Base-by-base conservation (phyloP, 2,797 vertebrate genomes). In the Telmatherina bonti region DNA sequence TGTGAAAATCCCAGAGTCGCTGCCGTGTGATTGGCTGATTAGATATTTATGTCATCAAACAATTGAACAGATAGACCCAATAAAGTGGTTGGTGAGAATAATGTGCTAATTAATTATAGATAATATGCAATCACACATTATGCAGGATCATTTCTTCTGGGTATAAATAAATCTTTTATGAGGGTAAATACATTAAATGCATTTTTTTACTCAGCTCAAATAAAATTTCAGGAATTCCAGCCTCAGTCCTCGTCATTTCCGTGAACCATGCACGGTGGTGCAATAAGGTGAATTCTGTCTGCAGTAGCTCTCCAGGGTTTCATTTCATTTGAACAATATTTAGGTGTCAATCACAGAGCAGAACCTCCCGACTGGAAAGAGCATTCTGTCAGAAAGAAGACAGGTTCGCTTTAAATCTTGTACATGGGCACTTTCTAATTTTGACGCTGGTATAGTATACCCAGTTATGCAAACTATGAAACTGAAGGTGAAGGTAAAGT, bases 251-350 rank as follows among this genome's bases (percentile, higher is more conserved):
- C 20, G 30, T 70, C 76, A 62, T 60, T 53, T 55, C 36, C 35
- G 16, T 18, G 31, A 5, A 9, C 57, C 61, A 69, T 85, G 77
- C 69, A 73, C 75, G 68, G 53, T 69, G 72, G 74, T 63, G 63
- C 72, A 71, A 76, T 72, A 77, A 78, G 51, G 33, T 15, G 62
- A 53, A 36, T 54, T 58, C 51, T 5, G 52, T 73, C 78, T 30
- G 0, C 35, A 35, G 69, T 70, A 10, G 56, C 67, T 78, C 51
- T 22, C 11, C 53, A 22, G 67, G 68, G 73, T 72, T 81, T 75
- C 58, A 61, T 83, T 84, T 84, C 45, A 82, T 76, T 74, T 79
- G 72, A 75, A 57, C 68, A 70, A 70, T 76, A 84, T 89, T 78
- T 84, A 15, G 33, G 36, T 79, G 81, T 84, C 87, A 89, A 74